Evolutionary conservation across 2,888 invertebrate species (phyloP), one percentile per base, ranked within the genome.

Genomic region (Drosophila heteroneura): DNA sequence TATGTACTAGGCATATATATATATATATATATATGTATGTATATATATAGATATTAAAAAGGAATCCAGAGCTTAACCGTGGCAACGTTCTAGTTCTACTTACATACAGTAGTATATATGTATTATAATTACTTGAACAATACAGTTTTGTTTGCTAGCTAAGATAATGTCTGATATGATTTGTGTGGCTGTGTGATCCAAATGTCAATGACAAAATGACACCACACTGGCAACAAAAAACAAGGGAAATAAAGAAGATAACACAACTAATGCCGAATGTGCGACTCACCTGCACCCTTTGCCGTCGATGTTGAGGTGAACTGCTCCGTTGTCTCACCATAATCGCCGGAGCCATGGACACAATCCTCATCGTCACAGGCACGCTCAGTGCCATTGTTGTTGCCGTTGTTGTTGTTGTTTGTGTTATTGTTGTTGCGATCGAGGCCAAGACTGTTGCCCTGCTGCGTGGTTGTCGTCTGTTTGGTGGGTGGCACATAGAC

Each of bases 361-460:
- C 97, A 97, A 91, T 98, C 98, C 92, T 98, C 98, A 91, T 98
- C 98, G 84, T 97, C 97, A 90, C 97, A 97, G 1, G 95, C 95
- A 68, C 95, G 95, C 92, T 93, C 93, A 0, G 93, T 93, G 22
- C 91, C 92, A 73, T 92, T 92, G 61, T 76, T 88, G 65, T 79
- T 80, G 35, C 77, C 76, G 35, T 70, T 78, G 22, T 78, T 80
- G 35, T 76, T 76, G 35, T 70, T 78, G 26, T 73, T 79, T 7
- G 28, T 64, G n/a, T 53, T 62, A 53, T 49, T 68, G 41, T 51
- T 68, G 44, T 59, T 63, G 69, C 72, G 76, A 32, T 88, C 89
- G 7, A 77, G 73, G 47, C 75, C 79, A 91, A 93, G 2, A 92
- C 92, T 60, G 93, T 89, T 86, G 65, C 89, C 89, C 76, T 86